A percentile compares a stretch with the other conserved stretches of the same genome.
These are phyloP conservation scores for Oncorhynchus nerka DNA, from an alignment of 2,113 vertebrate genomes.

Conservation along the genomic window DNA sequence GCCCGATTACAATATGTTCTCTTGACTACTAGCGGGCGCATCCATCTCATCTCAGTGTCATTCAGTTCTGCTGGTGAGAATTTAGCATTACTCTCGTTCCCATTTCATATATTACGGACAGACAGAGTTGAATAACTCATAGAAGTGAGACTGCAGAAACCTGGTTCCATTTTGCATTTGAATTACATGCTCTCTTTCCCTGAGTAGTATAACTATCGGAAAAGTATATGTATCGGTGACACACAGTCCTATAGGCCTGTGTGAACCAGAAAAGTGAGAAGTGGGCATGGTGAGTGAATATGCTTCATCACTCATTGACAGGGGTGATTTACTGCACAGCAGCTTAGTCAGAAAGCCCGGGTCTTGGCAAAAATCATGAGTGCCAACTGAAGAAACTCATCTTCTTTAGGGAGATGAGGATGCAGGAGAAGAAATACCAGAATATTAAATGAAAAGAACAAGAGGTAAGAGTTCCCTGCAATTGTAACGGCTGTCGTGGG, in stretches of 20 bases:
- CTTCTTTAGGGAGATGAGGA: slow-evolving; percentile 21
- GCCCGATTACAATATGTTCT: background rate
- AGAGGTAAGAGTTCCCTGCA: background rate
- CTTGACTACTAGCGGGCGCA: background rate
- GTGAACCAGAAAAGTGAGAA: background rate
- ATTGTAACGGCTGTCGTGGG: no score
- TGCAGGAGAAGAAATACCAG: background rate
- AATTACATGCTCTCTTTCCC: background rate
- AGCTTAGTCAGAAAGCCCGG: background rate
- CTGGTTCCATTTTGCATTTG: background rate
- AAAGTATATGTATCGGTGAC: background rate
- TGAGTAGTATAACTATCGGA: no score
- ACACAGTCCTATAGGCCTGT: background rate
- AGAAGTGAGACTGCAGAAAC: background rate
- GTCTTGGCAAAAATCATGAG: background rate
- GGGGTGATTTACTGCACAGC: background rate
- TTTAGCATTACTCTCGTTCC: background rate
- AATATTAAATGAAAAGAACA: slow-evolving; percentile 18
- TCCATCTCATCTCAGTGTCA: background rate
- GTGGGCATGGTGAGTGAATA: background rate
- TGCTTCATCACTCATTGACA: background rate
- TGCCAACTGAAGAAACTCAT: background rate
- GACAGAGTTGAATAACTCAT: background rate
- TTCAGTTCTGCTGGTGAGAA: background rate
- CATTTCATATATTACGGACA: background rate